phyloP scores from a whole-genome alignment of 2,797 vertebrate species.

The Xenopus petersii region DNA sequence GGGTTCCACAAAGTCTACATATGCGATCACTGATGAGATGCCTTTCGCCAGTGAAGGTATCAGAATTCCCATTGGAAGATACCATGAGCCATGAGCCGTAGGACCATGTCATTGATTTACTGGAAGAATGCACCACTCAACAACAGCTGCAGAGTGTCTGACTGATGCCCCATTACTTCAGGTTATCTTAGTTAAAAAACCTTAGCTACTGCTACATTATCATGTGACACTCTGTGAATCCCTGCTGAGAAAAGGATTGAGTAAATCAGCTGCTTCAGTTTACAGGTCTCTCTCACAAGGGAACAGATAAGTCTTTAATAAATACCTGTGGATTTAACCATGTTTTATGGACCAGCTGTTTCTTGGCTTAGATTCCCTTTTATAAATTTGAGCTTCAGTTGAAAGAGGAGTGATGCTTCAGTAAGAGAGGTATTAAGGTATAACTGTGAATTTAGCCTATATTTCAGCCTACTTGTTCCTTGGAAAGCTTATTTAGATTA shows the following conservation, averaged over 20 bases:
- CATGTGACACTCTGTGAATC: conserved; percentile 2
- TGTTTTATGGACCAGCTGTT: conserved; percentile 21
- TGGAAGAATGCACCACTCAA: background rate
- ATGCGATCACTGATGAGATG: conserved; percentile 1
- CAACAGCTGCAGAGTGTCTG: conserved; percentile 27
- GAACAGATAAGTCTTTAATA: conserved; percentile 7
- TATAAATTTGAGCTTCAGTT: background rate
- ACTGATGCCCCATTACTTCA: background rate
- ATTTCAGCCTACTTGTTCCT: no score
- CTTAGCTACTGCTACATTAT: conserved; percentile 7
- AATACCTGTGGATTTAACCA: conserved; percentile 11
- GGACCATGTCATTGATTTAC: conserved; percentile 21
- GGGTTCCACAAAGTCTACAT: background rate
- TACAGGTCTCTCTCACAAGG: background rate
- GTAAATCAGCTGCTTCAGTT: conserved; percentile 7
- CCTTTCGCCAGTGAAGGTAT: background rate
- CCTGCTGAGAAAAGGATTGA: conserved; percentile 12
- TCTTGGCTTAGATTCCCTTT: background rate
- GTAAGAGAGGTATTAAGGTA: no score
- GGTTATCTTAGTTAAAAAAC: conserved; percentile 11
- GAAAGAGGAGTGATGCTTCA: no score
- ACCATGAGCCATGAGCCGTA: background rate
- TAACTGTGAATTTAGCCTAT: no score
- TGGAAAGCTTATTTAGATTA: no score
- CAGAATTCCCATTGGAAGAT: background rate